Evolutionary conservation across 2,797 vertebrate genomes (phyloP).

Genomic region (Diglossa cyanea): DNA sequence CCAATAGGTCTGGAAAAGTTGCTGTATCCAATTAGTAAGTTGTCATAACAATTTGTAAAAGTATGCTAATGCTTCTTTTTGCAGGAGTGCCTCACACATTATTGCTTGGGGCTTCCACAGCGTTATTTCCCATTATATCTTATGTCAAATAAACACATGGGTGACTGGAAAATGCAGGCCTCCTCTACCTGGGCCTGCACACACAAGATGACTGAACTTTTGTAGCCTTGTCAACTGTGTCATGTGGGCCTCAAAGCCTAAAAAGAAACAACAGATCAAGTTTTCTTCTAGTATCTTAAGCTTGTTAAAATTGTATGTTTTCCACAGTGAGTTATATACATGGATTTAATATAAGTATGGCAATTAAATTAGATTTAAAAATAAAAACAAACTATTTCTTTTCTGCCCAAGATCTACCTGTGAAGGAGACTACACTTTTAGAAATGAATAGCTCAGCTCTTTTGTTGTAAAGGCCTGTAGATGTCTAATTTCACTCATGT

Average conservation of each 20-base stretch:
- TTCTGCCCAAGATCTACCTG: neutral
- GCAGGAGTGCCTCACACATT: neutral
- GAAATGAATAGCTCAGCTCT: neutral
- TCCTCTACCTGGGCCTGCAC: neutral
- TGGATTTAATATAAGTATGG: neutral
- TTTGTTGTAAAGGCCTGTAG: neutral
- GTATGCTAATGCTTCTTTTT: neutral
- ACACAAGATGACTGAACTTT: neutral
- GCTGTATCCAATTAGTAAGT: neutral
- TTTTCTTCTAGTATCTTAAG: neutral
- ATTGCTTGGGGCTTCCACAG: neutral
- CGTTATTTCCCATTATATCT: neutral
- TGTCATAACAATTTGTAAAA: neutral
- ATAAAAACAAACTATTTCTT: rapidly evolving
- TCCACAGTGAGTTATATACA: neutral
- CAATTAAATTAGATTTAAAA: neutral
- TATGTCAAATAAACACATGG: neutral
- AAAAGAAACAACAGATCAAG: neutral
- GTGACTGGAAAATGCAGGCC: neutral
- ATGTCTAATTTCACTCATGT: neutral
- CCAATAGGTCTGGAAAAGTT: neutral
- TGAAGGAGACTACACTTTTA: neutral
- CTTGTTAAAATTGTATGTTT: neutral
- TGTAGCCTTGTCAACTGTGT: neutral
- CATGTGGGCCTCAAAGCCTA: rapidly evolving